A percentile compares a stretch with the other conserved stretches of the same genome.
Evolutionary conservation across 2,113 vertebrate species (phyloP).

Genomic region (Grammomys dolichurus): DNA sequence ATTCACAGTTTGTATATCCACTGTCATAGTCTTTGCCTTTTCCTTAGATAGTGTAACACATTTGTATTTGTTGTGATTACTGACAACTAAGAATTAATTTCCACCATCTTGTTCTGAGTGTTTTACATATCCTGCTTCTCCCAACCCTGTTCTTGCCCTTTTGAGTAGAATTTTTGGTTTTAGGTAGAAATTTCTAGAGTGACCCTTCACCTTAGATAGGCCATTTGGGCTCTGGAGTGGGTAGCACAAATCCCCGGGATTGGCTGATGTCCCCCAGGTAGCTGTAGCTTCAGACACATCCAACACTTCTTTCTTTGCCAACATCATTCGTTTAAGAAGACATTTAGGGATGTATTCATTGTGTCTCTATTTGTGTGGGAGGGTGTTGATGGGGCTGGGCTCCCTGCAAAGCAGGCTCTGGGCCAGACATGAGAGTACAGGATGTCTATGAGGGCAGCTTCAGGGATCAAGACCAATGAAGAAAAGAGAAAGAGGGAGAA

Average conservation of each 20-base stretch:
- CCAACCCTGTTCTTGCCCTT: neutral
- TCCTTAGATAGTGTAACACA: neutral
- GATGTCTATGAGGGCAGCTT: neutral
- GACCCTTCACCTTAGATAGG: neutral
- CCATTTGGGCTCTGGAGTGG: neutral
- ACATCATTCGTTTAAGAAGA: conserved; percentile 8
- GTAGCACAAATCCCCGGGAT: neutral
- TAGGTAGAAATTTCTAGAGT: neutral
- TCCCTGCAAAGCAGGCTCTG: conserved; percentile 4
- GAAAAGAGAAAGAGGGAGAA: neutral
- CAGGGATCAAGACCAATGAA: neutral
- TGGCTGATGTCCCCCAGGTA: neutral
- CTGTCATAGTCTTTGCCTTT: conserved; percentile 2
- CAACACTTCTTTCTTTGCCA: conserved; percentile 14
- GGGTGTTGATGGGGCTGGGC: neutral
- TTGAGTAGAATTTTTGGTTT: conserved; percentile 25
- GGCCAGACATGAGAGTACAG: neutral
- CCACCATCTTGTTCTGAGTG: neutral
- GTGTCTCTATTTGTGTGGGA: neutral
- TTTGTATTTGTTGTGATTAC: conserved; percentile 22
- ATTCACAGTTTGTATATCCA: neutral
- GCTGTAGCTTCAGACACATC: conserved; percentile 15
- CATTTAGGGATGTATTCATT: conserved; percentile 10
- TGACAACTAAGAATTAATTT: neutral
- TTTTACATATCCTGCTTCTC: neutral